Conservation (phyloP, 2,797 vertebrate genomes). For the Todus mexicanus region DNA sequence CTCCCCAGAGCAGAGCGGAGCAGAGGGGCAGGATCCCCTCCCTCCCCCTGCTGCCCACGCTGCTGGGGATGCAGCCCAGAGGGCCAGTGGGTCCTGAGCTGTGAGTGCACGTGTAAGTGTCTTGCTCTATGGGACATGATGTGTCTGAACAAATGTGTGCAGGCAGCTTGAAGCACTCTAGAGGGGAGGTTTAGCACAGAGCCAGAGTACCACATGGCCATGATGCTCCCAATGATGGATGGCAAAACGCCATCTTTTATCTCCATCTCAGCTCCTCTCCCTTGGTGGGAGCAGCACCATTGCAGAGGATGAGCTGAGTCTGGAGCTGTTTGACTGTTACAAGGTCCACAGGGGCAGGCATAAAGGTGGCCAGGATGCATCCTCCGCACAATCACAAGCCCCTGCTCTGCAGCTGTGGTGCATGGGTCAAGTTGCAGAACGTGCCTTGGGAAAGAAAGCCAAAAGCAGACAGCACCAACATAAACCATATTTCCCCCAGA, state of each 20-base stretch:
- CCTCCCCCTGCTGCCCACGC: not conserved
- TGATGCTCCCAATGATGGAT: accelerated
- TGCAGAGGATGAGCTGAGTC: not conserved
- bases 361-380: not conserved
- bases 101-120: not conserved
- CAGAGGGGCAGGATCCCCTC: not conserved
- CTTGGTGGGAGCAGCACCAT: not conserved
- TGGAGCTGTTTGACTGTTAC: not conserved
- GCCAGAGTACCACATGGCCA: not conserved
- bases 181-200: not conserved
- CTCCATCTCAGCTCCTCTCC: not conserved
- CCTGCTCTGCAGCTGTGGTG: not conserved
- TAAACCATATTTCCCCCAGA: conserved; percentile 8
- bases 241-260: not conserved
- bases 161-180: not conserved
- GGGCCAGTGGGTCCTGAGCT: not conserved
- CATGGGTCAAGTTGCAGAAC: not conserved
- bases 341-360: not conserved
- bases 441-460: not conserved
- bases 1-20: not conserved
- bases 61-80: not conserved
- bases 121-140: not conserved
- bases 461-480: not conserved
- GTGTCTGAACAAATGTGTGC: not conserved
- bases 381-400: not conserved